phyloP scores from a whole-genome alignment of 2,888 invertebrate genomes.

The Calameuta pallipes region DNA sequence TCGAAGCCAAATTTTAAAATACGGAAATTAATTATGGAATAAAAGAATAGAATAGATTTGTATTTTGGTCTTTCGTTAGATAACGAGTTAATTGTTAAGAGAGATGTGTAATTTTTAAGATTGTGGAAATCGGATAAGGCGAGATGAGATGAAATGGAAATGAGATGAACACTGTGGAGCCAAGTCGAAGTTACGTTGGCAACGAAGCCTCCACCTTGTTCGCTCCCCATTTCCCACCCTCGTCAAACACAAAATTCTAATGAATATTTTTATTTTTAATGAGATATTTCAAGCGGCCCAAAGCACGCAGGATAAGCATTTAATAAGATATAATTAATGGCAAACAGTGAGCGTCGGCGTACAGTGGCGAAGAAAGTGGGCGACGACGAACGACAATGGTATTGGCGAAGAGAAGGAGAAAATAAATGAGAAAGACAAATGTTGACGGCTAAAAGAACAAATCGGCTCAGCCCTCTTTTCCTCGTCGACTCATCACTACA shows the following conservation, averaged over 20 bases:
- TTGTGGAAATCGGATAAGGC: background rate
- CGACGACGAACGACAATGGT: background rate
- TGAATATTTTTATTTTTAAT: constrained; percentile 25
- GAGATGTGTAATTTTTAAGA: background rate
- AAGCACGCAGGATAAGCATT: constrained; percentile 10
- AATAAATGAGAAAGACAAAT: constrained; percentile 13
- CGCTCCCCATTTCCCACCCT: background rate
- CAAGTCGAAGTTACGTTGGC: background rate
- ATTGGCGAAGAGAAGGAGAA: background rate
- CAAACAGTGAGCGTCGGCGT: constrained; percentile 19
- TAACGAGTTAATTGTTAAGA: background rate
- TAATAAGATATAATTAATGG: constrained; percentile 32
- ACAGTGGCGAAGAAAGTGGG: background rate
- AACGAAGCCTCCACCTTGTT: background rate
- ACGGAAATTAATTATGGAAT: too few relatives aligned
- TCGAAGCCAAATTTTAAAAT: too few relatives aligned
- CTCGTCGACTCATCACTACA: background rate
- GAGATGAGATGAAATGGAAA: background rate
- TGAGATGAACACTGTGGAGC: background rate
- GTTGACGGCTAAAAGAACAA: constrained; percentile 28
- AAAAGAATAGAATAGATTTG: background rate
- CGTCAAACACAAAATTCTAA: constrained; percentile 13
- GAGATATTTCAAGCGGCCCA: constrained; percentile 8
- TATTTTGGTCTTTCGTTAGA: background rate
- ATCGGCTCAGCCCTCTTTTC: background rate